Conservation (phyloP, 53 echinoderm and acorn worm species). For the Zoroaster sp. region DNA sequence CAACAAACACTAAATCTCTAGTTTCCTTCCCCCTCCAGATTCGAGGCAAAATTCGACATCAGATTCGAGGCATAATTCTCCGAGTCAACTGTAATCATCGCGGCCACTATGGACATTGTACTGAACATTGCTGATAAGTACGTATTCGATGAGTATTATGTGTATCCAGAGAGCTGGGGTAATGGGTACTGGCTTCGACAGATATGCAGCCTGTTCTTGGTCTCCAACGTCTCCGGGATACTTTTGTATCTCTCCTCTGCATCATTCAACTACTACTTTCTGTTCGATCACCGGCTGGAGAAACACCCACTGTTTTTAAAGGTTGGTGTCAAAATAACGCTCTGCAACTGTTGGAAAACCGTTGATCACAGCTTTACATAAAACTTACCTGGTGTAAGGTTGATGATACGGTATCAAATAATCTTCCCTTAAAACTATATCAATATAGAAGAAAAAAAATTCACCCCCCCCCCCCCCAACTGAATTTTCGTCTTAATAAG, state of each 20-base stretch:
- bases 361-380: too few species aligned
- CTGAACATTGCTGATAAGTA: conserved; percentile 65
- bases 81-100: too few species aligned
- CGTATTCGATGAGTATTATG: conserved; percentile 65
- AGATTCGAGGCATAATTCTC: neutral
- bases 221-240: conserved; percentile 61
- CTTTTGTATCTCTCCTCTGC: conserved; percentile 47
- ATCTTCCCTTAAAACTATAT: too few species aligned
- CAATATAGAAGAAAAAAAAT: too few species aligned
- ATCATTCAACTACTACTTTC: conserved; percentile 49
- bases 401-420: too few species aligned
- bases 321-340: neutral
- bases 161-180: conserved; percentile 76
- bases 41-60: neutral
- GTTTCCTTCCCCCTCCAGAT: neutral
- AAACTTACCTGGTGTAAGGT: too few species aligned
- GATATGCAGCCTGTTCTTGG: conserved; percentile 59
- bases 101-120: conserved; percentile 73
- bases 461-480: too few species aligned
- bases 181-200: conserved; percentile 76
- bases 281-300: conserved; percentile 60
- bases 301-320: conserved; percentile 67
- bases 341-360: too few species aligned
- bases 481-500: too few species aligned
- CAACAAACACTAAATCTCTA: too few species aligned